A percentile compares a stretch with the other conserved stretches of the same genome.
Conservation (phyloP, 2,797 vertebrate species). For the Enteromius radiatus region DNA sequence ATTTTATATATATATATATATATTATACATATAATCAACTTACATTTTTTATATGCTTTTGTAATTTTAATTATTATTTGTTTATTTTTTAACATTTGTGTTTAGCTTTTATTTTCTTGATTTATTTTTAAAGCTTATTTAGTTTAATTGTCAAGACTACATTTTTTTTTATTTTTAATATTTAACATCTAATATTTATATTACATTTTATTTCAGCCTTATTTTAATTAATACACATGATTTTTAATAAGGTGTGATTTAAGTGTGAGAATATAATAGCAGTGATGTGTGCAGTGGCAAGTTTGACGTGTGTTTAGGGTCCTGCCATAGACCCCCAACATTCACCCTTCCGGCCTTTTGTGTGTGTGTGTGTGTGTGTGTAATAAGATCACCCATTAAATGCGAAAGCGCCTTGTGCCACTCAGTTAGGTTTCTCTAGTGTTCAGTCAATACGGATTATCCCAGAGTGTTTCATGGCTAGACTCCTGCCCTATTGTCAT, state of each 20-base stretch:
- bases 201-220: background rate
- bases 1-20: too few relatives aligned
- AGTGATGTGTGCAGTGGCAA: background rate
- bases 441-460: conserved; percentile 58
- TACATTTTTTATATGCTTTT: background rate
- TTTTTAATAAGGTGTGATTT: background rate
- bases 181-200: background rate
- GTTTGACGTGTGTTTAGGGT: conserved; percentile 18
- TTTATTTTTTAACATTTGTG: background rate
- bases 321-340: conserved; percentile 2
- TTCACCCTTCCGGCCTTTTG: conserved; percentile 1
- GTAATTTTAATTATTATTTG: background rate
- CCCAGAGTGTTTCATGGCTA: conserved; percentile 53
- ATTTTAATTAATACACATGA: background rate
- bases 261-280: background rate
- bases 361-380: conserved; percentile 22
- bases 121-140: background rate
- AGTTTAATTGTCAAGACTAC: background rate
- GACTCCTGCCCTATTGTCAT: conserved; percentile 58
- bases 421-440: conserved; percentile 50
- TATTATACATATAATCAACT: too few relatives aligned
- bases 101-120: background rate
- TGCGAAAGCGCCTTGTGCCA: conserved; percentile 45
- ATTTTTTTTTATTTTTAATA: background rate
- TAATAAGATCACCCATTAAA: conserved; percentile 56